Percentiles rank a stretch among this genome's conserved stretches.
phyloP scores from a whole-genome alignment of 2,888 invertebrate species.

The Drosophila kokeensis region DNA sequence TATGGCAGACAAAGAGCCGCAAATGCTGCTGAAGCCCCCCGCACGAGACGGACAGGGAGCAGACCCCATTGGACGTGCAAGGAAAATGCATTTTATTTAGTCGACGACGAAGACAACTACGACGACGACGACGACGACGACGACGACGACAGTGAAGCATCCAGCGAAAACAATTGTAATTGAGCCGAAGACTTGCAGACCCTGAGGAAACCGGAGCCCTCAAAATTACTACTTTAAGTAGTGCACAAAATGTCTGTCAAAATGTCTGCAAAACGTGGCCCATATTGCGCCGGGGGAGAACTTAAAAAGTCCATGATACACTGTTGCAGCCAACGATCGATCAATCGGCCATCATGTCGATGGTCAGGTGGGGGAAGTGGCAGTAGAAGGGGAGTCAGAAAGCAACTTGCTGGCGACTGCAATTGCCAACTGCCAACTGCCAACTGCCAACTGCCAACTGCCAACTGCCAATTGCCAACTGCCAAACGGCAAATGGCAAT shows the following conservation, averaged over 20 bases:
- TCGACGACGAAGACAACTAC: slow-evolving; percentile 25
- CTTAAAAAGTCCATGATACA: slow-evolving; percentile 11
- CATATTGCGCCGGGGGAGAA: slow-evolving; percentile 51
- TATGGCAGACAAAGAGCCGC: slow-evolving; percentile 73
- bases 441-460: slow-evolving; percentile 46
- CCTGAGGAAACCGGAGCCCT: slow-evolving; percentile 18
- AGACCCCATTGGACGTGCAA: slow-evolving; percentile 59
- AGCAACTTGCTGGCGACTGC: slow-evolving; percentile 18
- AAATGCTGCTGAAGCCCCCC: slow-evolving; percentile 50
- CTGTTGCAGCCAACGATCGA: slow-evolving; percentile 30
- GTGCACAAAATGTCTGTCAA: slow-evolving; percentile 47
- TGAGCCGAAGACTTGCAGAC: slow-evolving; percentile 16
- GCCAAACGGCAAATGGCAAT: slow-evolving; percentile 63
- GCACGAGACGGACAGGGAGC: slow-evolving; percentile 17
- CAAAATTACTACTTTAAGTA: slow-evolving; percentile 67
- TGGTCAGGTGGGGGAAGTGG: not conserved
- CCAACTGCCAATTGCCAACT: slow-evolving; percentile 41
- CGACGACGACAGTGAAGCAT: slow-evolving; percentile 25
- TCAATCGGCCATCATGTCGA: slow-evolving; percentile 58
- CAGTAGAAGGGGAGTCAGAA: not conserved
- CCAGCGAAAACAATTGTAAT: slow-evolving; percentile 29
- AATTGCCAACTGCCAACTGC: slow-evolving; percentile 13
- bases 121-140: slow-evolving; percentile 1
- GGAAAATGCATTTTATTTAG: slow-evolving; percentile 74
- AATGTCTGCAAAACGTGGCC: slow-evolving; percentile 78